A percentile compares a stretch with the other conserved stretches of the same genome.
Evolutionary conservation across 64 coral and sea anemone genomes (phyloP).

Genomic region (Orbicella faveolata): DNA sequence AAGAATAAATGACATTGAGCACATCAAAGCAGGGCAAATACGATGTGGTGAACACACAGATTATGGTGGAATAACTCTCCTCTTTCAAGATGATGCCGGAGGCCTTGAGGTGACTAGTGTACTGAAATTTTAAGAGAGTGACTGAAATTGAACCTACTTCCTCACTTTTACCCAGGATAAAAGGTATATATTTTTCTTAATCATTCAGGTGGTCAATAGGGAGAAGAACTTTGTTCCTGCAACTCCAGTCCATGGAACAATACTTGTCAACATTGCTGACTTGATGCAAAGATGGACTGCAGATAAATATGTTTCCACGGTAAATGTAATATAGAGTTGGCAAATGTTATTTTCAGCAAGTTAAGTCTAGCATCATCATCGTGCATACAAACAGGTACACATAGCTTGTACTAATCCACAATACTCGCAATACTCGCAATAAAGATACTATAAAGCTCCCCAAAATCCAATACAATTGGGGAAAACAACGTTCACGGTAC

Average conservation of each 20-base stretch:
- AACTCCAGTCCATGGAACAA: conserved; percentile 63
- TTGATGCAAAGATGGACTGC: conserved; percentile 82
- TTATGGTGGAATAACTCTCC: conserved; percentile 72
- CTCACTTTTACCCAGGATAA: no score
- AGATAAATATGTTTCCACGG: conserved; percentile 75
- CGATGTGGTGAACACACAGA: conserved; percentile 88
- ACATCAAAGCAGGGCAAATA: conserved; percentile 64
- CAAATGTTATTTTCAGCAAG: no score
- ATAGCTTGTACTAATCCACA: no score
- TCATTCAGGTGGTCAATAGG: conserved; percentile 61
- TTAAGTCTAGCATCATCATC: no score
- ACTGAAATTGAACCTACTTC: no score
- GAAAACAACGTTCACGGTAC: no score
- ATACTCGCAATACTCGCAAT: no score
- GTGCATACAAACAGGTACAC: no score
- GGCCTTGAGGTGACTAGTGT: conserved; percentile 59
- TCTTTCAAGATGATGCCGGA: conserved; percentile 87
- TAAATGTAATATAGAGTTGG: conserved; percentile 15
- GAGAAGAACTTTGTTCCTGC: conserved; percentile 68
- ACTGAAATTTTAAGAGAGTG: no score
- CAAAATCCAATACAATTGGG: no score
- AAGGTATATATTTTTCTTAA: background rate
- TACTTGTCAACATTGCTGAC: conserved; percentile 76
- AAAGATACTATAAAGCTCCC: no score
- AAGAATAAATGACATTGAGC: conserved; percentile 42